These are phyloP conservation scores for Ellobium chinense DNA, from an alignment of 2,888 invertebrate species.

Conservation along the genomic window DNA sequence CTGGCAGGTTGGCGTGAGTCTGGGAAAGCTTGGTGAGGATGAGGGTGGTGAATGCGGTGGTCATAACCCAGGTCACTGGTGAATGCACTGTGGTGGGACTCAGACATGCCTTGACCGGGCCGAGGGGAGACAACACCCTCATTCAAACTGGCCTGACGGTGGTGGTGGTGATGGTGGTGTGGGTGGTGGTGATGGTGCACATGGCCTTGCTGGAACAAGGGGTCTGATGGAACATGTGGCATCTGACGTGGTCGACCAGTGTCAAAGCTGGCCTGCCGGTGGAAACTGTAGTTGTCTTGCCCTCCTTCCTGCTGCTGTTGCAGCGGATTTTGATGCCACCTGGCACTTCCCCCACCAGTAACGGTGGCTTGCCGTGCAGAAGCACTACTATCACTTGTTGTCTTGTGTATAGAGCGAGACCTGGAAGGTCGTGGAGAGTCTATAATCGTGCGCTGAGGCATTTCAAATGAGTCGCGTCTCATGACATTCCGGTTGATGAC, in stretches of 20 bases:
- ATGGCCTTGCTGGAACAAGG: conserved; percentile 4
- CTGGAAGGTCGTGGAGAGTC: conserved; percentile 68
- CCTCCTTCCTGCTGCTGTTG: conserved; percentile 53
- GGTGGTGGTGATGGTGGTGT: conserved; percentile 34
- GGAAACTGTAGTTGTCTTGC: conserved; percentile 36
- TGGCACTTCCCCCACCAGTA: not conserved
- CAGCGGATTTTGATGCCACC: conserved; percentile 52
- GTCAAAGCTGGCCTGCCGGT: conserved; percentile 47
- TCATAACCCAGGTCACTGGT: conserved; percentile 55
- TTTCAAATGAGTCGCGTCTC: conserved; percentile 56
- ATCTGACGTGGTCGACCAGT: conserved; percentile 32
- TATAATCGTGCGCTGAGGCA: conserved; percentile 55
- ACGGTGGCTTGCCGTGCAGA: conserved; percentile 53
- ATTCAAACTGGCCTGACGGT: conserved; percentile 25
- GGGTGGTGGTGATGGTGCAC: conserved; percentile 29
- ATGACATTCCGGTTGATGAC: conserved; percentile 63
- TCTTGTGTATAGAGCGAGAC: conserved; percentile 52
- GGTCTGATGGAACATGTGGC: conserved; percentile 23
- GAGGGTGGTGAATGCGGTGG: conserved; percentile 52
- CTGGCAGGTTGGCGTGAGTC: conserved; percentile 39
- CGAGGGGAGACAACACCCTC: conserved; percentile 51
- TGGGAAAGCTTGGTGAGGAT: conserved; percentile 38
- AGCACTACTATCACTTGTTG: conserved; percentile 37
- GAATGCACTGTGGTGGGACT: conserved; percentile 49
- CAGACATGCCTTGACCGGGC: conserved; percentile 52